Conservation (phyloP, 2,113 vertebrate genomes). For the Plecotus auritus region DNA sequence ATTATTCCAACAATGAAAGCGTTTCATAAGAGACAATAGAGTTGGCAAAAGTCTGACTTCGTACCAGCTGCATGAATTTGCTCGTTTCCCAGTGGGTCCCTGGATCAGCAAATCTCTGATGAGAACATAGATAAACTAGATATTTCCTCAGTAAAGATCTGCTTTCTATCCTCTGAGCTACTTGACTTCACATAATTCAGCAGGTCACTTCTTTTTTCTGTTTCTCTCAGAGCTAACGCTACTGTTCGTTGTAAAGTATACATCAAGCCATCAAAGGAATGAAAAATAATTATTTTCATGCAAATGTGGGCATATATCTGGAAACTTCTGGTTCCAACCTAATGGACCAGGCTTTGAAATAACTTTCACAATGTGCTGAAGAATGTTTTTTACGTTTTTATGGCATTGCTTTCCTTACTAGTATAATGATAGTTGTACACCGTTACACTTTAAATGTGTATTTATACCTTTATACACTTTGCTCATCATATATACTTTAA, state of each 20-base stretch:
- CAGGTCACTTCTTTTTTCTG: background rate
- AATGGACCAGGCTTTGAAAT: slow-evolving; percentile 24
- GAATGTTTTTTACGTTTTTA: slow-evolving; percentile 30
- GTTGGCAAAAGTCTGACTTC: background rate
- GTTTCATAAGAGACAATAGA: background rate
- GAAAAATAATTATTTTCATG: slow-evolving; percentile 55
- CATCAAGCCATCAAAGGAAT: background rate
- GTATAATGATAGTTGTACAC: background rate
- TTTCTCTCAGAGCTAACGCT: background rate
- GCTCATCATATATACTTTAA: background rate
- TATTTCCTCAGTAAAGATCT: background rate
- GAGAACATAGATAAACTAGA: background rate
- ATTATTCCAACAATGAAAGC: background rate
- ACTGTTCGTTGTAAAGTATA: background rate
- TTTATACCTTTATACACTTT: slow-evolving; percentile 13
- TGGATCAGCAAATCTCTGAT: background rate
- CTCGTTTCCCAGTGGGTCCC: background rate
- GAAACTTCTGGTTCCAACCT: slow-evolving; percentile 35
- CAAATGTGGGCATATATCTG: slow-evolving; percentile 17
- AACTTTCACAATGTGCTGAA: slow-evolving; percentile 22
- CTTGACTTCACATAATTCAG: background rate
- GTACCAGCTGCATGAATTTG: slow-evolving; percentile 2
- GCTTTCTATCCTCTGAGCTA: slow-evolving; percentile 4
- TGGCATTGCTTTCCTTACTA: background rate
- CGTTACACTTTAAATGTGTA: slow-evolving; percentile 5